phyloP scores from a whole-genome alignment of 1,140 invertebrate genomes.

The Aphelinus atriplicis region DNA sequence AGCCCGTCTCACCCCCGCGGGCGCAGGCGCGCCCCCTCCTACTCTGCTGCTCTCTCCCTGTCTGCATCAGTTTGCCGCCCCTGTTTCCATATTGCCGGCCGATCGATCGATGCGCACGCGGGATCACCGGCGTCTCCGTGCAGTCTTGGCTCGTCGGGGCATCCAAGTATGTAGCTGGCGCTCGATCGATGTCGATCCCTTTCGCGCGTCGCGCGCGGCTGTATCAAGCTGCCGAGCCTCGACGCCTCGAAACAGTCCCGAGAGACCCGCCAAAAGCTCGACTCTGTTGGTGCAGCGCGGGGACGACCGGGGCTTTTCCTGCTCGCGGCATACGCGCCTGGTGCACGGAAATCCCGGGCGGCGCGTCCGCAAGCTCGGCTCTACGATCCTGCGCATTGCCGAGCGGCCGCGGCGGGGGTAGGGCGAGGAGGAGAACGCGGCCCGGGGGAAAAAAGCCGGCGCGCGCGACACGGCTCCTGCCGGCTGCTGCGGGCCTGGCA shows the following conservation, averaged over 20 bases:
- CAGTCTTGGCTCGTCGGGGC: too few species aligned
- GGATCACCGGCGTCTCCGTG: too few species aligned
- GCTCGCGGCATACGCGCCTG: slow-evolving; percentile 46
- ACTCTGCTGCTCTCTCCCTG: too few species aligned
- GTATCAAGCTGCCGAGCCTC: neutral
- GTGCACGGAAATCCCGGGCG: slow-evolving; percentile 46
- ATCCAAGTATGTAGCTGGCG: neutral
- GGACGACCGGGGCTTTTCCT: too few species aligned
- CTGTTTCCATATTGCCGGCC: too few species aligned
- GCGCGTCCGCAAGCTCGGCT: too few species aligned
- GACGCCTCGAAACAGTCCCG: neutral
- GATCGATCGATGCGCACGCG: too few species aligned
- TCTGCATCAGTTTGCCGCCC: too few species aligned
- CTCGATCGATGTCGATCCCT: neutral
- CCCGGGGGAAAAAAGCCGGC: slow-evolving; percentile 16
- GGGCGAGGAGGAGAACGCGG: neutral
- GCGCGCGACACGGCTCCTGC: slow-evolving; percentile 48
- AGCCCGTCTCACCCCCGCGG: neutral
- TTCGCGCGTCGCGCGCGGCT: neutral
- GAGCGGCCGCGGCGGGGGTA: neutral
- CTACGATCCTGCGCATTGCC: neutral
- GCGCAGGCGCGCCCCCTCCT: neutral
- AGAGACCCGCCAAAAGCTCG: neutral
- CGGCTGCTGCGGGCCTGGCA: slow-evolving; percentile 54
- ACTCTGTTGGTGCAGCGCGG: neutral